phyloP scores from a whole-genome alignment of 2,888 invertebrate species.

The Strigamia maritima region DNA sequence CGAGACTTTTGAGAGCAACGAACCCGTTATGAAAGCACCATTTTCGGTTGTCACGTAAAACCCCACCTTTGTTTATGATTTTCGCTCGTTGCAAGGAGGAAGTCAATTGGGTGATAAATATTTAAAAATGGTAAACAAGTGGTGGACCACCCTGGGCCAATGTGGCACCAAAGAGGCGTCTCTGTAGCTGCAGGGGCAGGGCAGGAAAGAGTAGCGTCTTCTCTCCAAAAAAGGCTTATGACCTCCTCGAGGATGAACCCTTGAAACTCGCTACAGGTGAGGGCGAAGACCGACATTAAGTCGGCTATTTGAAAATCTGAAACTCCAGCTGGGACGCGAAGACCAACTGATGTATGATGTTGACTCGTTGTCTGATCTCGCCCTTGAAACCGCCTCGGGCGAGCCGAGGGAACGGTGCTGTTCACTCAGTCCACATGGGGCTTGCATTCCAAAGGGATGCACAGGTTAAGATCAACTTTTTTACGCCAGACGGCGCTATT shows the following conservation, averaged over 20 bases:
- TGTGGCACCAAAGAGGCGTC: conserved; percentile 21
- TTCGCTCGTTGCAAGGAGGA: background rate
- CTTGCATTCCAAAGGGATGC: conserved; percentile 19
- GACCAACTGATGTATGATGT: conserved; percentile 32
- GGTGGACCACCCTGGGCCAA: conserved; percentile 26
- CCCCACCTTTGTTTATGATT: conserved; percentile 7
- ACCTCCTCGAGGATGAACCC: conserved; percentile 30
- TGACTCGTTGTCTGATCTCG: conserved; percentile 7
- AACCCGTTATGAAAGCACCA: background rate
- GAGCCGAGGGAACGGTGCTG: background rate
- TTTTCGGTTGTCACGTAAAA: background rate
- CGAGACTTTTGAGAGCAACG: background rate
- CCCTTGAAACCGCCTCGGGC: background rate
- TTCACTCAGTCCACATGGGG: background rate
- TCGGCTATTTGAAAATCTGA: conserved; percentile 21
- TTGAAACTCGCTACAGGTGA: conserved; percentile 20
- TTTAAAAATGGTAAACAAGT: conserved; percentile 28
- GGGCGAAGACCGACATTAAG: conserved; percentile 28
- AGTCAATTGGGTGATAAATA: conserved; percentile 32
- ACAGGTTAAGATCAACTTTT: background rate
- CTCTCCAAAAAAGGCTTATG: conserved; percentile 6
- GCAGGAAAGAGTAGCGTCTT: conserved; percentile 17
- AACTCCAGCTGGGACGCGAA: conserved; percentile 27
- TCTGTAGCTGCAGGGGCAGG: conserved; percentile 31
- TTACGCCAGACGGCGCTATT: background rate